phyloP scores from a whole-genome alignment of 1,140 invertebrate genomes.

The Rhopalosiphum maidis region DNA sequence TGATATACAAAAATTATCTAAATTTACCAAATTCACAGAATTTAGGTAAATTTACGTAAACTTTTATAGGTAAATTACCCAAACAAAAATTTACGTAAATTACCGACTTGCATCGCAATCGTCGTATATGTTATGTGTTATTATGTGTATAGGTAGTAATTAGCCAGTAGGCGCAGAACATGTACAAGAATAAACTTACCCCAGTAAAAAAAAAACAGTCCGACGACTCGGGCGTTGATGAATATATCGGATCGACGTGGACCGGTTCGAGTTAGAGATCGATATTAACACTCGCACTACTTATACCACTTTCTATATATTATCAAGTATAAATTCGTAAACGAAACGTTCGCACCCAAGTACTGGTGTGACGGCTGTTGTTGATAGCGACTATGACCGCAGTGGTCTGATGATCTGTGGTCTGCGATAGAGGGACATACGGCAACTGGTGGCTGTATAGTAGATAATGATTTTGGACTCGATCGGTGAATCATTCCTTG shows the following conservation, averaged over 20 bases:
- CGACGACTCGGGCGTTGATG: background rate
- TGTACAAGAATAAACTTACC: background rate
- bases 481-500: background rate
- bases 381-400: too few relatives aligned
- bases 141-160: background rate
- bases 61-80: too few relatives aligned
- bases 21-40: too few relatives aligned
- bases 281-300: background rate
- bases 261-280: background rate
- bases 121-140: background rate
- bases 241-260: background rate
- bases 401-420: too few relatives aligned
- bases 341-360: background rate
- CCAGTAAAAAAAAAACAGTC: background rate
- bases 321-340: background rate
- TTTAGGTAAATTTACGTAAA: too few relatives aligned
- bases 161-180: background rate
- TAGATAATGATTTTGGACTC: conserved; percentile 27
- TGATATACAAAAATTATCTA: too few relatives aligned
- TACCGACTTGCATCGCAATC: background rate
- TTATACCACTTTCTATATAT: background rate
- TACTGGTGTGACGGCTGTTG: background rate
- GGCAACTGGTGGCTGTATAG: conserved; percentile 37
- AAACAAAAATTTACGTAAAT: too few relatives aligned
- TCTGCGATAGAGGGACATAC: background rate